Base-by-base conservation (phyloP, 2,113 vertebrate genomes). In the Podarcis raffonei region DNA sequence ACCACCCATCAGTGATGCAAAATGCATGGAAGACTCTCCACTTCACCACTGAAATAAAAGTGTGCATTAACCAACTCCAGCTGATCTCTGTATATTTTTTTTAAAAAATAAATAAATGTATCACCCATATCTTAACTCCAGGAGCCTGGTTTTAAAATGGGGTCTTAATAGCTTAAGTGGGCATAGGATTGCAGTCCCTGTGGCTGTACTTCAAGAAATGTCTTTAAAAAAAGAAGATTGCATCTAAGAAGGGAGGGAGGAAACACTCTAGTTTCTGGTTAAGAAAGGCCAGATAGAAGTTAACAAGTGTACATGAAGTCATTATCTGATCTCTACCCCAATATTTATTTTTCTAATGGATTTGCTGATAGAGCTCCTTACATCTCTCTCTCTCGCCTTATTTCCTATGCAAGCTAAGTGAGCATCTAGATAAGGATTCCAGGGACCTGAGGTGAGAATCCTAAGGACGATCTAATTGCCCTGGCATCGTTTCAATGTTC, bases 281-380 rank as follows among this genome's bases (percentile, higher is more conserved):
- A 37, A 48, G 16, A 37, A 71, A 84, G 66, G 35, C 66, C 22
- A 53, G 82, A 72, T 32, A 48, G 82, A 84, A 62, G 66, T 57
- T 74, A 74, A 74, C 69, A 74, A 84, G 48, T 74, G 42, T 84
- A 74, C 39, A 74, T 23, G 69, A 74, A 74, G 69, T 35, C 83
- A 84, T 84, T 84, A 57, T 57, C 69, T 84, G 83, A 84, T 74
- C 69, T 84, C 42, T 74, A 35, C 42, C 83, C n/a, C 83, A 84
- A 74, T 84, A 84, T 84, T 84, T 84, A 39, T 57, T 84, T 84
- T 84, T 84, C 69, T 74, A 84, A 84, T 84, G 69, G 69, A 84
- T 84, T 57, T 84, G 83, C 83, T 84, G 32, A 22, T 5, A 57
- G 0, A 32, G 84, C 75, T 32, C 0, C 0, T 8, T 66, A 22